Percentiles rank a stretch among this genome's conserved stretches.
These are phyloP conservation scores for Eubucco bourcierii DNA, from an alignment of 2,113 vertebrate genomes.

Conservation along the genomic window DNA sequence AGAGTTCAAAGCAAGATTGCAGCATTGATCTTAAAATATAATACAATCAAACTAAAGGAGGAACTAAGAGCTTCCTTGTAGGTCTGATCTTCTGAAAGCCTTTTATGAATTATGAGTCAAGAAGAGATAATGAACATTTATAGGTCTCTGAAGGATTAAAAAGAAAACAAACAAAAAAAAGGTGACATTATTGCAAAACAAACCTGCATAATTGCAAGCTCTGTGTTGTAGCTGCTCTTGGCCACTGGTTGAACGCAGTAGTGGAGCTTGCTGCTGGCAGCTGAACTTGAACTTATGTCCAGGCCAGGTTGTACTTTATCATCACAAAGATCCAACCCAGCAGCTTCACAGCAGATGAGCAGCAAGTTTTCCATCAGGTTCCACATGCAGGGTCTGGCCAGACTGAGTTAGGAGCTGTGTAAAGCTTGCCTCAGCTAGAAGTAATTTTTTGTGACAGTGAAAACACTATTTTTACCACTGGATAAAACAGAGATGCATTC, in stretches of 20 bases:
- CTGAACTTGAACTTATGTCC: not conserved
- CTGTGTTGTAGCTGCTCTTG: not conserved
- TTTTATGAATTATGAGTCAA: slow-evolving; percentile 1
- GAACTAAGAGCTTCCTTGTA: not conserved
- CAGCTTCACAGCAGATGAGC: rapidly evolving
- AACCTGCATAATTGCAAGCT: not conserved
- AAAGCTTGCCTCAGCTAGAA: not conserved
- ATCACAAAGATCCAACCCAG: not conserved
- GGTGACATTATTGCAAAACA: not conserved
- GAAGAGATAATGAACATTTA: not conserved
- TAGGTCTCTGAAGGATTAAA: not conserved
- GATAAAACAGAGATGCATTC: not conserved
- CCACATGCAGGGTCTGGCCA: rapidly evolving
- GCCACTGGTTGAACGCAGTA: not conserved
- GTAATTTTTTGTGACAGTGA: rapidly evolving
- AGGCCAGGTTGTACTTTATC: rapidly evolving
- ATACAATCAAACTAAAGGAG: slow-evolving; percentile 7
- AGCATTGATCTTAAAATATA: slow-evolving; percentile 21
- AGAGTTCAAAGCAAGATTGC: slow-evolving; percentile 19
- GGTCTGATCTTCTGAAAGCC: slow-evolving; percentile 3
- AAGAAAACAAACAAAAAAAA: not conserved
- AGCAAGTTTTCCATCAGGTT: not conserved
- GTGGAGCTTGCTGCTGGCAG: rapidly evolving
- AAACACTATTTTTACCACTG: not conserved
- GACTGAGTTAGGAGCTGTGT: not conserved